Conservation (phyloP, 2,113 vertebrate genomes). For the Syrmaticus mikado region DNA sequence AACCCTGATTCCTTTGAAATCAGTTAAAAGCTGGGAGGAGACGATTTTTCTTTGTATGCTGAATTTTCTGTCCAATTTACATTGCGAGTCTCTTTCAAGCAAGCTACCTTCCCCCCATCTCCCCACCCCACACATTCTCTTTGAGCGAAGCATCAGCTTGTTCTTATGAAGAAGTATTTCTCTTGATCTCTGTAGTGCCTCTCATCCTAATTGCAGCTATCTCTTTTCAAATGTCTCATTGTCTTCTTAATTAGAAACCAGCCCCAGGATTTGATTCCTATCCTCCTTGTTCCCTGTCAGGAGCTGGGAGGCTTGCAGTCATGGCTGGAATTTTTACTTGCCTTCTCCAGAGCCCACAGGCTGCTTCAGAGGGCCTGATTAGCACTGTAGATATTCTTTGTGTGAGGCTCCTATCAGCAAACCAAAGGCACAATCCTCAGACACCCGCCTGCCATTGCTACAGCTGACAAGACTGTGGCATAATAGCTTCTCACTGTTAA, state of each 20-base stretch:
- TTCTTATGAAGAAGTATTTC: slow-evolving; percentile 15
- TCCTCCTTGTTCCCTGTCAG: not conserved
- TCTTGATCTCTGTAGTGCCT: slow-evolving; percentile 48
- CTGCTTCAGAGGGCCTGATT: not conserved
- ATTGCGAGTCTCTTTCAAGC: not conserved
- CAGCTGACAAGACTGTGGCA: not conserved
- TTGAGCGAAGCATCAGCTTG: not conserved
- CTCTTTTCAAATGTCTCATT: slow-evolving; percentile 20
- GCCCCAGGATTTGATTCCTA: not conserved
- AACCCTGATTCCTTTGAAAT: not conserved
- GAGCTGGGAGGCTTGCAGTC: not conserved
- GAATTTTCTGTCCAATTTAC: not conserved
- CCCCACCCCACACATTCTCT: not conserved
- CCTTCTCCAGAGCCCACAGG: not conserved
- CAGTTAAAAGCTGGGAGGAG: not conserved
- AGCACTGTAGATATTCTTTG: not conserved
- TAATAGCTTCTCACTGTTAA: not conserved
- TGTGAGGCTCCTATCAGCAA: slow-evolving; percentile 7
- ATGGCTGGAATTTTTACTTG: not conserved
- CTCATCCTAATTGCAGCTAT: slow-evolving; percentile 45
- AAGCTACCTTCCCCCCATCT: not conserved
- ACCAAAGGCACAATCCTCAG: not conserved
- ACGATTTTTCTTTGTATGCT: not conserved
- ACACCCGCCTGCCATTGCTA: not conserved
- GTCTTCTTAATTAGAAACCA: slow-evolving; percentile 38